Evolutionary conservation across 2,113 vertebrate genomes (phyloP), one percentile per base, ranked within the genome.

Genomic region (Mungos mungo): DNA sequence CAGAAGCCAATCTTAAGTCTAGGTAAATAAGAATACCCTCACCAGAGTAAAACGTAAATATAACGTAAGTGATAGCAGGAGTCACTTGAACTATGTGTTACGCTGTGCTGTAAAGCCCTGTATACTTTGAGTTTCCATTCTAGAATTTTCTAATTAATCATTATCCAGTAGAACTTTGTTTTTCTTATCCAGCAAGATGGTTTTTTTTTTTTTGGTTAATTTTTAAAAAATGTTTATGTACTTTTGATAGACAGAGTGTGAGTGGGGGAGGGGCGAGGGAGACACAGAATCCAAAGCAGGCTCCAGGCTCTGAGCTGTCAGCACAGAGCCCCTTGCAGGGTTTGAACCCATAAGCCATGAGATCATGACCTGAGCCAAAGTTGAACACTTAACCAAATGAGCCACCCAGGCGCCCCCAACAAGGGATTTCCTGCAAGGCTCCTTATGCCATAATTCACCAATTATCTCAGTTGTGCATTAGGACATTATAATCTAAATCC

Each of bases 1-100:
- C 99, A 99, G 91, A 99, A 98, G 29, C 93, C 98, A 85, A 90
- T 99, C 80, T 99, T 99, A 93, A 99, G 96, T 95, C 98, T 99
- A 84, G 99, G 99, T 99, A 99, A 99, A 97, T 91, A 74, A 47
- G 91, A 90, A n/a, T 77, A 63, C 0, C 21, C 33, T 96, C 18
- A n/a, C 1, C n/a, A 68, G 33, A 84, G 50, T 83, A 77, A 82
- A 69, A 0, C 38, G 4, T 66, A 52, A 57, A 80, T 68, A 33
- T 54, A 88, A 33, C 2, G 2, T 6, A 13, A n/a, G 18, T 89
- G 1, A 65, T 97, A 35, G 1, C 10, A 63, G n/a, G 60, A 76
- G 6, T 94, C 29, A 25, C 9, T 94, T 82, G 85, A 88, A 25
- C 1, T 82, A 11, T n/a, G 1, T 95, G 25, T 63, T 33, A 13